phyloP scores from a whole-genome alignment of 2,113 vertebrate genomes.

The Rhinolophus sinicus region DNA sequence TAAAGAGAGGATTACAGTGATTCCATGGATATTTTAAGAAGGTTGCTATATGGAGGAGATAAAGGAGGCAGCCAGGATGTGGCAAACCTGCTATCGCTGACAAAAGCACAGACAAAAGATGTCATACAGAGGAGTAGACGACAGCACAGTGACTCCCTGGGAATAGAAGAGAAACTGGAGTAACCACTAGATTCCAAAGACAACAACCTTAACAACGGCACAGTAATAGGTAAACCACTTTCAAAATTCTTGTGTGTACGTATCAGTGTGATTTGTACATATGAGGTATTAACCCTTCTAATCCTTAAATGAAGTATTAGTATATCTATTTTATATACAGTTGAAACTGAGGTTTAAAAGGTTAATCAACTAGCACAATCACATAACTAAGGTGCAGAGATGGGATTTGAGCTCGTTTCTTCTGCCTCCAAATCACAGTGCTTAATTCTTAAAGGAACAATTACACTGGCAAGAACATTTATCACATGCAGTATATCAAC shows the following conservation, averaged over 20 bases:
- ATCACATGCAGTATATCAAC: background rate
- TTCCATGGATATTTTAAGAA: background rate
- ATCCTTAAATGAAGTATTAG: background rate
- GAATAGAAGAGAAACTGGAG: background rate
- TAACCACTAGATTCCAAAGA: background rate
- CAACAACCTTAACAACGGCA: background rate
- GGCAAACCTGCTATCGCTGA: background rate
- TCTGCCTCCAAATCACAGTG: background rate
- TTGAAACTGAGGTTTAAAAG: background rate
- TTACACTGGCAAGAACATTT: background rate
- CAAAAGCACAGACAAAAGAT: background rate
- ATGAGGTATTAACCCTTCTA: background rate
- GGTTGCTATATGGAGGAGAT: background rate
- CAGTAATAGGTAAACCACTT: background rate
- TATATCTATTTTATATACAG: background rate
- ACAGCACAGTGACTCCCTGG: background rate
- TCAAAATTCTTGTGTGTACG: background rate
- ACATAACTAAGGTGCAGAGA: background rate
- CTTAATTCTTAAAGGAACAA: background rate
- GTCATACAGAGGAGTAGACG: background rate
- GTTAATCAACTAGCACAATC: background rate
- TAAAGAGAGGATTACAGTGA: background rate
- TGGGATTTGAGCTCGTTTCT: background rate
- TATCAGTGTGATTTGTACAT: background rate
- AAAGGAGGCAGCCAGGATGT: background rate